Conservation (phyloP, 1,140 invertebrate genomes). For the Maniola jurtina region DNA sequence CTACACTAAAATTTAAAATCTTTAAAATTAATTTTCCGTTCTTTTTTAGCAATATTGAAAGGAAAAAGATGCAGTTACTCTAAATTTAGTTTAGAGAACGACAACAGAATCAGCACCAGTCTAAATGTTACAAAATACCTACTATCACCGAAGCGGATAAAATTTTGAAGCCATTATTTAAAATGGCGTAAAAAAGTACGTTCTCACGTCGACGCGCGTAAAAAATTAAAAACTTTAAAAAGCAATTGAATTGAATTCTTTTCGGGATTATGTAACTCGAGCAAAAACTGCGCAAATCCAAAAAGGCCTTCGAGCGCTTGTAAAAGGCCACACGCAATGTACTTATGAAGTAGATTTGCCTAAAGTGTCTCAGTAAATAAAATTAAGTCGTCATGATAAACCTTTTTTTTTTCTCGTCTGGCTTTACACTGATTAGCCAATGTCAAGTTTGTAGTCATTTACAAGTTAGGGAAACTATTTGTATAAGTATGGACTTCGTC, state of each 20-base stretch:
- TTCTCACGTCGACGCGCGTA: constrained; percentile 43
- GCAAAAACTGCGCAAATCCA: constrained; percentile 29
- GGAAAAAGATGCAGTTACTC: no score
- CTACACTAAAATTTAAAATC: no score
- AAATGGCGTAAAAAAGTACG: constrained; percentile 14
- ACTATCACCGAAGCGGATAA: neutral
- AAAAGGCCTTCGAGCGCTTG: constrained; percentile 12
- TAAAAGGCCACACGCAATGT: constrained; percentile 48
- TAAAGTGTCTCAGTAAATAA: neutral
- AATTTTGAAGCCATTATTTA: neutral
- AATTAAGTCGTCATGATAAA: neutral
- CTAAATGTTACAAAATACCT: no score
- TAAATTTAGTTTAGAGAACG: no score
- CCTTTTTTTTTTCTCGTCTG: no score
- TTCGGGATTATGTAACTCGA: constrained; percentile 41
- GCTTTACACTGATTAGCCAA: no score
- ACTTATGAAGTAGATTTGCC: constrained; percentile 16
- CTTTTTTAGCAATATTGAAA: no score
- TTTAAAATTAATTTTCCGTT: no score
- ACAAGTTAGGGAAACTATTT: no score
- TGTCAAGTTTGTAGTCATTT: no score
- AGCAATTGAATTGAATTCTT: constrained; percentile 34
- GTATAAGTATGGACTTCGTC: no score
- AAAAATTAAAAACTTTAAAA: constrained; percentile 25
- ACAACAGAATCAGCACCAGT: no score